Evolutionary conservation across 1,140 invertebrate species (phyloP).

Genomic region (Drosophila sproati): DNA sequence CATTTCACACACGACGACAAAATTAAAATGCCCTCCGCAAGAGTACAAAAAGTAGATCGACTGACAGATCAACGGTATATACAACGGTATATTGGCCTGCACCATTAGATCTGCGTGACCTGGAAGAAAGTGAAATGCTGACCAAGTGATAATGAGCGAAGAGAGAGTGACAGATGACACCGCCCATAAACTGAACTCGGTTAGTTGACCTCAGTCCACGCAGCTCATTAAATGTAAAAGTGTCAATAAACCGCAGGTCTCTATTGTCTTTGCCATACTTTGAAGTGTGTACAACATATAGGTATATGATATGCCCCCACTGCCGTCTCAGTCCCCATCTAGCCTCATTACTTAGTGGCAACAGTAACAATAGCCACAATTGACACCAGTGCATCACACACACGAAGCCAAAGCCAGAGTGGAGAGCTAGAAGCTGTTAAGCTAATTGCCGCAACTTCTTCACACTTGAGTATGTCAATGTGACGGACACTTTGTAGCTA

Average conservation of each 20-base stretch:
- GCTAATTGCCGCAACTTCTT: conserved; percentile 76
- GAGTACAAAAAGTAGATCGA: background rate
- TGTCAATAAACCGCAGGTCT: conserved; percentile 70
- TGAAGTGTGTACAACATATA: background rate
- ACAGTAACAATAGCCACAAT: conserved; percentile 55
- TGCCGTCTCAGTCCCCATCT: conserved; percentile 5
- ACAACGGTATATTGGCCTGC: background rate
- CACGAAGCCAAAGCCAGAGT: conserved; percentile 37
- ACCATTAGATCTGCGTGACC: conserved; percentile 7
- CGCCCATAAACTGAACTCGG: conserved; percentile 28
- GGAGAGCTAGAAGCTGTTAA: conserved; percentile 72
- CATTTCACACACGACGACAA: too few relatives aligned
- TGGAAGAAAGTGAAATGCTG: conserved; percentile 62
- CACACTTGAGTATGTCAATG: conserved; percentile 71
- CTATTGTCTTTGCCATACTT: conserved; percentile 36
- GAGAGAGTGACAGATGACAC: conserved; percentile 44
- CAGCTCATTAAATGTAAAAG: conserved; percentile 74
- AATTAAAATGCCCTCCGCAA: too few relatives aligned
- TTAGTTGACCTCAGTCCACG: conserved; percentile 46
- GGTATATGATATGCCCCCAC: background rate
- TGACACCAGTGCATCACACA: conserved; percentile 54
- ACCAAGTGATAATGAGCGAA: conserved; percentile 23
- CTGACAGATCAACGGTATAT: background rate
- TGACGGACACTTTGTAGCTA: conserved; percentile 45
- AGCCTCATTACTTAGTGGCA: conserved; percentile 76